Evolutionary conservation across 2,113 vertebrate species (phyloP), one percentile per base, ranked within the genome.

Genomic region (Thermophis baileyi): DNA sequence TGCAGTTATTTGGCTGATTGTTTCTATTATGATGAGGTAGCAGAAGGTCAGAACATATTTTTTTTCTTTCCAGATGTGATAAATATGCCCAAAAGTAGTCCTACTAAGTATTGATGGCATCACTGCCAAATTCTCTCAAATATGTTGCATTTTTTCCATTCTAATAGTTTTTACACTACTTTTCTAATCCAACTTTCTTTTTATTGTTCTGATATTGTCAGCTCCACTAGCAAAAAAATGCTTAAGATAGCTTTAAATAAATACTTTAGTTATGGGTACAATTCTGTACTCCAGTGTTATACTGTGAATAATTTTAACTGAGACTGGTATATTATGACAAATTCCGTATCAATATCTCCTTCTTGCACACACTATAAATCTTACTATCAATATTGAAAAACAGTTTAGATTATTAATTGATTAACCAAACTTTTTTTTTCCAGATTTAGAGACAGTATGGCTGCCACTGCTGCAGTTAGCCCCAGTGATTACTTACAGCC

Each of bases 401-500:
- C 40, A 12, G 0, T 16, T 40, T 69, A 81, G 3, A 44, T 81
- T 44, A 81, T 30, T 27, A 30, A 47, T 24, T 44, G 25, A 44
- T 47, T 47, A 87, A 69, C 30, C 88, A 0, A 0, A 25, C 27
- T n/a, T 90, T 85, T 46, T 97, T 89, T 95, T 96, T 53, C 0
- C 96, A 99, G 99, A 98, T 96, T 97, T 95, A 98, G 98, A 98
- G 97, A 97, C 98, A 99, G 98, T 96, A 99, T 99, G 99, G 99
- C 99, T 87, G 98, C 99, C 92, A 99, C 99, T 88, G 98, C 99
- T 85, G 98, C 99, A 87, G 99, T 99, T 96, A 99, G 98, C 97
- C 99, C 99, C 96, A 99, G 99, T 57, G 99, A 99, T 97, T 99
- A 99, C 96, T 98, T 99, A 85, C 99, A 99, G 97, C 99, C 99